Evolutionary conservation across 2,113 vertebrate genomes (phyloP), one percentile per base, ranked within the genome.

Genomic region (Uropsilus gracilis): DNA sequence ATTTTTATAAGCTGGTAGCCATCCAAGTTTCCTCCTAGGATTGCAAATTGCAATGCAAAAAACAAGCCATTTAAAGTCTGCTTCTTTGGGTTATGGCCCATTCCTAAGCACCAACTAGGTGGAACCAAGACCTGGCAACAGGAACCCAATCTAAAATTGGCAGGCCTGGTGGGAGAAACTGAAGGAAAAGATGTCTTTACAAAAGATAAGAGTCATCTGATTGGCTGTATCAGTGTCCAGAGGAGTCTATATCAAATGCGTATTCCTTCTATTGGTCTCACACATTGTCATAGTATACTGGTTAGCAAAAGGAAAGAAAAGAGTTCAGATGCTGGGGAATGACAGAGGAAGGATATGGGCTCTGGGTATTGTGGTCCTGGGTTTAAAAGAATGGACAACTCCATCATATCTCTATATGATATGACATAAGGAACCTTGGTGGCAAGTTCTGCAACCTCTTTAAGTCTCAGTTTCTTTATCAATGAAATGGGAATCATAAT

Each of bases 1-100:
- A 59, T 92, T 97, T 96, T 95, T 94, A 95, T 90, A 96, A 96
- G 80, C 86, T 95, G 85, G 71, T 86, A 66, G 64, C 37, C 16
- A 48, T 71, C 53, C 89, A 97, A 59, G 50, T 96, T 89, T 95
- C 91, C 71, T 95, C 76, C 53, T 76, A 76, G 42, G 61, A 28
- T 66, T 84, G 6, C 81, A 86, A 68, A 5, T 59, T 46, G 64
- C 34, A 92, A 50, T 61, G 61, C 73, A 87, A 96, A 55, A 95
- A 95, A 57, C 71, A 91, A 95, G 32, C 64, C 32, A 26, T 86
- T 86, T 78, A 78, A 89, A 96, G 57, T 44, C 66, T 94, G 78
- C 12, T 89, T 90, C 63, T 71, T 32, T 30, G 64, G 46, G 42
- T 80, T 89, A 44, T 44, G 61, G 59, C 73, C 53, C 57, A 81